Conservation (phyloP, 1,140 invertebrate genomes). For the Lepidostoma basale region DNA sequence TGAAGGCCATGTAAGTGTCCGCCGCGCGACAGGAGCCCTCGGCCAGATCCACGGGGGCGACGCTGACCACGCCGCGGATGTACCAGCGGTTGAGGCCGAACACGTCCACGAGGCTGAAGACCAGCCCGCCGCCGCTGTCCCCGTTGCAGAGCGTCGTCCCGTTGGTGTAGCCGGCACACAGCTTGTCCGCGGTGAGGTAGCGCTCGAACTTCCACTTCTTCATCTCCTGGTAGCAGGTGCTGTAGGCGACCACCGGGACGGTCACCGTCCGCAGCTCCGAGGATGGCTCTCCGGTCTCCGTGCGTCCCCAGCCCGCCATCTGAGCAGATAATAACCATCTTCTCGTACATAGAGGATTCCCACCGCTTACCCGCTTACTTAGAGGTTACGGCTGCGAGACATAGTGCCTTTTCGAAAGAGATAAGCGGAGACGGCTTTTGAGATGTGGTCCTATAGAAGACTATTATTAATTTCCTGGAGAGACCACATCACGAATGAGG, state of each 20-base stretch:
- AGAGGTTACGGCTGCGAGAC: too few relatives aligned
- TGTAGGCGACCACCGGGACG: neutral
- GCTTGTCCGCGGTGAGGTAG: slow-evolving; percentile 17
- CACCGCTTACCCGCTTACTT: too few relatives aligned
- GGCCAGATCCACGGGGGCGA: neutral
- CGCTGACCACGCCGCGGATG: slow-evolving; percentile 30
- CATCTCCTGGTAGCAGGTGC: neutral
- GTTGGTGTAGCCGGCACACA: slow-evolving; percentile 27
- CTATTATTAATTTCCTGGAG: too few relatives aligned
- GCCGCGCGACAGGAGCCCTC: neutral
- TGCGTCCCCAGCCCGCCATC: slow-evolving; percentile 20
- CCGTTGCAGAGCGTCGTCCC: slow-evolving; percentile 30
- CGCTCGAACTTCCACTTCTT: neutral
- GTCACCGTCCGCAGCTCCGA: neutral
- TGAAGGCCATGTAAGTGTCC: slow-evolving; percentile 25
- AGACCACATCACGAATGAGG: too few relatives aligned
- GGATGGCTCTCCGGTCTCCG: neutral
- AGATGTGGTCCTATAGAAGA: too few relatives aligned
- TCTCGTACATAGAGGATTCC: too few relatives aligned
- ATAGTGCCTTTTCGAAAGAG: too few relatives aligned
- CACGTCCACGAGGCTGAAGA: neutral
- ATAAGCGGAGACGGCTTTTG: too few relatives aligned
- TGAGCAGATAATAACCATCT: slow-evolving; percentile 12
- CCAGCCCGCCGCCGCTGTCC: slow-evolving; percentile 33
- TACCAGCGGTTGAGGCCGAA: neutral